Base-by-base conservation (phyloP, 2,888 invertebrate species). In the Pachymerium ferrugineum region DNA sequence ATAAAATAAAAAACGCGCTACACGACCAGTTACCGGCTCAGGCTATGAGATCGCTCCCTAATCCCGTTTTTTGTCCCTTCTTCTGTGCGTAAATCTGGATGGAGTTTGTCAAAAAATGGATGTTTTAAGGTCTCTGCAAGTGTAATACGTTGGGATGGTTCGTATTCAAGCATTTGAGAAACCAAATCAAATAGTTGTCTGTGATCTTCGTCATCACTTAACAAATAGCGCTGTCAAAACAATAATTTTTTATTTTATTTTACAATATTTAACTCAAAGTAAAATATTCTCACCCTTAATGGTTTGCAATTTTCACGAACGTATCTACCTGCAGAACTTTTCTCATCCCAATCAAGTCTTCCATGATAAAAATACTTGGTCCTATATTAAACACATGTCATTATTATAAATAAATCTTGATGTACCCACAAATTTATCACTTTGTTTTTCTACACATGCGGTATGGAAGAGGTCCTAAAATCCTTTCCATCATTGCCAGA, bases 401-500 rank as follows among this genome's bases (percentile, higher is more conserved):
- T 12, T 16, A 67, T 12, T 22, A 67, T 8, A 22, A 22, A 22
- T 67, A 3, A 22, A 22, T 19, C 19, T 30, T 14, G 29, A 70
- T 8, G 10, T 5, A 29, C 4, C 8, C 25, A 70, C 3, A 70
- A 12, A 67, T 5, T n/a, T 5, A 38, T 33, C 10, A 94, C 95
- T 85, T 85, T 70, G 86, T 83, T 79, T 84, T 84, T 76, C 85
- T 84, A 62, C 83, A 82, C 86, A 86, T 85, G 74, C 97, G 90
- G 85, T 92, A 92, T 73, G 99, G 98, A 82, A 99, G 90, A 79
- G 94, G 90, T 76, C 99, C 98, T 76, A 99, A 87, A 80, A 99
- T 98, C 80, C 97, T 87, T 85, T 99, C 97, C 99, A 99, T 99
- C 98, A 99, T 99, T 78, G 99, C 99, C 82, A 99, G 88, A 86